Conservation (phyloP, 2,888 invertebrate genomes). For the Xanthia icteritia region DNA sequence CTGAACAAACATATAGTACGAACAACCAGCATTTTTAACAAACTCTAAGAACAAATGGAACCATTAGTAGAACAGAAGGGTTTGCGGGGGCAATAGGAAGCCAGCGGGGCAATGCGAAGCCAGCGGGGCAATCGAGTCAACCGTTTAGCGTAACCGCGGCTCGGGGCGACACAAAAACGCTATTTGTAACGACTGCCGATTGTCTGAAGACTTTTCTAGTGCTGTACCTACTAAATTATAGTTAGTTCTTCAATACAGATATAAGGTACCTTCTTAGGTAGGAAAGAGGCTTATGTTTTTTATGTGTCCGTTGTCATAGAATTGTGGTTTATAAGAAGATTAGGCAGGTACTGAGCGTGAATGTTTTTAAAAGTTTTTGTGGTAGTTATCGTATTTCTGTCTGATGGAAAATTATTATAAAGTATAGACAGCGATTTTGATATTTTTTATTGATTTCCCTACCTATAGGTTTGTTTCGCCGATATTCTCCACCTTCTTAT, state of each 20-base stretch:
- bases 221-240: background rate
- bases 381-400: background rate
- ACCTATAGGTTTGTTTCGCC: too few relatives aligned
- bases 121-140: conserved; percentile 76
- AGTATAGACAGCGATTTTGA: background rate
- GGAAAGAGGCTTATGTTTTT: conserved; percentile 12
- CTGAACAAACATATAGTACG: conserved; percentile 26
- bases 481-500: too few relatives aligned
- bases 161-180: conserved; percentile 80
- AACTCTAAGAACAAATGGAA: conserved; percentile 53
- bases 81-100: conserved; percentile 54
- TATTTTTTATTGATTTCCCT: background rate
- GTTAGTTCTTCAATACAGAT: conserved; percentile 11
- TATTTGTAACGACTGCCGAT: conserved; percentile 75
- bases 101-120: conserved; percentile 54
- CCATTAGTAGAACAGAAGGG: conserved; percentile 68
- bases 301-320: background rate
- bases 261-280: background rate
- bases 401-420: background rate
- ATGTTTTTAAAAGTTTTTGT: background rate
- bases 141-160: conserved; percentile 81
- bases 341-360: background rate
- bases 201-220: conserved; percentile 48
- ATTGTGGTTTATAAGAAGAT: conserved; percentile 18
- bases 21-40: conserved; percentile 18